Evolutionary conservation across 2,888 invertebrate species (phyloP), one percentile per base, ranked within the genome.

Genomic region (Ochropleura plecta): DNA sequence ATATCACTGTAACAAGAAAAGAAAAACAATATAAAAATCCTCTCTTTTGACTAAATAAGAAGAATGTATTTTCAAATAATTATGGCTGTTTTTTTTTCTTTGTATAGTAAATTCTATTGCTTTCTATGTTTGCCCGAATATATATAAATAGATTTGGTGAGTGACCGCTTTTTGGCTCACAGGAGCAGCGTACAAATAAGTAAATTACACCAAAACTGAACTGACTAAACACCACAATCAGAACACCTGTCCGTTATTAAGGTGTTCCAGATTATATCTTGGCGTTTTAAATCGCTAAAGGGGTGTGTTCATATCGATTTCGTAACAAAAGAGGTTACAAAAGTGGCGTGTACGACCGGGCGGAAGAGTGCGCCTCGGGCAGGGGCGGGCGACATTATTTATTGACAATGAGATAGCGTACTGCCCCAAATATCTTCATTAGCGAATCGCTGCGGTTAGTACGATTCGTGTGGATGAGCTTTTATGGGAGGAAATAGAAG

Each of bases 401-500:
- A 94, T 94, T 91, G 93, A 93, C 91, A 86, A 84, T 79, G 88
- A 92, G 93, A 94, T 94, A 94, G 89, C 89, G 82, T 69, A 89
- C 84, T 86, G 90, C 87, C 89, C 93, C 93, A 91, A 93, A 94
- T 94, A 92, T 94, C 94, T 93, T 94, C 93, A 94, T 94, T 94
- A 94, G 94, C 94, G 90, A 93, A 93, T 90, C 91, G 90, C 83
- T 85, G 78, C 78, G 72, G 72, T 63, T 55, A 60, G 90, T 74
- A 82, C 75, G 86, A 72, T 51, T 87, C 77, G 73, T 88, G 82
- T 90, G 90, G 93, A 92, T 86, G 78, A 18, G 67, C 60, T 70
- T 82, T 82, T 70, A 74, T 59, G 14, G 14, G 16, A 57, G 16
- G 30, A 16, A 57, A 30, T 30, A 14, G 14, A 7, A 57, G 30